These are phyloP conservation scores for Cephus nigrinus DNA, from an alignment of 2,888 invertebrate genomes.

Conservation along the genomic window DNA sequence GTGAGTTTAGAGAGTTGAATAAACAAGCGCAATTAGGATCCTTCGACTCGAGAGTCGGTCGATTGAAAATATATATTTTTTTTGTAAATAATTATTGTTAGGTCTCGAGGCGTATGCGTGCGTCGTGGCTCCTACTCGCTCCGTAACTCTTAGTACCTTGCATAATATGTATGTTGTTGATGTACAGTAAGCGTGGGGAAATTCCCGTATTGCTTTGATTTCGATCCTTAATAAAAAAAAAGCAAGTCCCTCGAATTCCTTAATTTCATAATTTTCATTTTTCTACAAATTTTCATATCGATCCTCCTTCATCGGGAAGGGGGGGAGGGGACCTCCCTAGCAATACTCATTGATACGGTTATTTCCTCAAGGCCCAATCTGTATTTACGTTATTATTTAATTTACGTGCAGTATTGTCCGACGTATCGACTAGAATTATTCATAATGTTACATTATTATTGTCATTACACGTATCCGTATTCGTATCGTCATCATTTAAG, in stretches of 20 bases:
- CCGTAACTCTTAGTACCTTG: slow-evolving; percentile 31
- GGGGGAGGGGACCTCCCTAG: neutral
- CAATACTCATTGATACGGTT: slow-evolving; percentile 37
- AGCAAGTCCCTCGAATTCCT: neutral
- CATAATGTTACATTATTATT: slow-evolving; percentile 24
- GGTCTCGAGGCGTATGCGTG: neutral
- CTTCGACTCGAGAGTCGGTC: neutral
- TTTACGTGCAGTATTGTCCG: slow-evolving; percentile 58
- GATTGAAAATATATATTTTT: neutral
- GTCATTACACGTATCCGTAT: slow-evolving; percentile 4
- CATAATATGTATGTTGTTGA: slow-evolving; percentile 17
- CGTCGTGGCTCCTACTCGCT: neutral
- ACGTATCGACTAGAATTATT: slow-evolving; percentile 19
- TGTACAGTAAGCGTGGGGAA: neutral
- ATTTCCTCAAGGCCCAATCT: slow-evolving; percentile 19
- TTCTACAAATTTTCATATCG: neutral
- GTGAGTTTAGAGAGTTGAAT: neutral
- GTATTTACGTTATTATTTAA: slow-evolving; percentile 46
- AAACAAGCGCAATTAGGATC: neutral
- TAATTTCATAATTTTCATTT: neutral
- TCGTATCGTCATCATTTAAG: slow-evolving; percentile 14
- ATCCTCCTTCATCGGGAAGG: neutral
- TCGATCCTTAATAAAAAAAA: neutral
- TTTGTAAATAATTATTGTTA: neutral
- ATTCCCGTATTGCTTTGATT: neutral